Percentiles rank a stretch among this genome's conserved stretches.
These are phyloP conservation scores for Eubasilissa regina DNA, from an alignment of 1,140 invertebrate species.

Conservation along the genomic window DNA sequence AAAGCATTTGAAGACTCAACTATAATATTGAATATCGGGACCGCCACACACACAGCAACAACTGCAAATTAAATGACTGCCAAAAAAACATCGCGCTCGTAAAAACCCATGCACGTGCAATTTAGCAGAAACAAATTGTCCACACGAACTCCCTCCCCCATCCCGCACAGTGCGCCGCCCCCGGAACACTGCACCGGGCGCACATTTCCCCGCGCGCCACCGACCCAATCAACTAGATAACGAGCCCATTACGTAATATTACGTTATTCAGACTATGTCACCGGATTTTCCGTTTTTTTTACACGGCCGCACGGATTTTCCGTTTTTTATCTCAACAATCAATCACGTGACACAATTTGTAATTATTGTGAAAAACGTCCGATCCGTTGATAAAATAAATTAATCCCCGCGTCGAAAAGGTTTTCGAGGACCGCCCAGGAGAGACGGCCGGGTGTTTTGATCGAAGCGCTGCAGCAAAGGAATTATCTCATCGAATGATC, in stretches of 20 bases:
- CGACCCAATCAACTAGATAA: constrained; percentile 57
- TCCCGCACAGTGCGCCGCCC: neutral
- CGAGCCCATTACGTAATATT: constrained; percentile 60
- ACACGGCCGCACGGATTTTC: constrained; percentile 37
- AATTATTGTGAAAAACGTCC: constrained; percentile 59
- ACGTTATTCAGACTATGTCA: constrained; percentile 59
- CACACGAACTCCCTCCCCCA: neutral
- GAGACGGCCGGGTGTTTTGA: constrained; percentile 32
- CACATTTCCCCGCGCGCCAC: constrained; percentile 36
- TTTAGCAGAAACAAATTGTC: constrained; percentile 58
- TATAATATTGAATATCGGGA: too few species aligned
- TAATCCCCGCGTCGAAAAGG: constrained; percentile 20
- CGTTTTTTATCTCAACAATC: constrained; percentile 57
- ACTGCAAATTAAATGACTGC: constrained; percentile 26
- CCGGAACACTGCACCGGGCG: constrained; percentile 17
- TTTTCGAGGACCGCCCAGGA: neutral
- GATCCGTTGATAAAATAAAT: constrained; percentile 49
- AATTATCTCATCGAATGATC: constrained; percentile 38
- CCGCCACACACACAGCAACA: too few species aligned
- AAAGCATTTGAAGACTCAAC: too few species aligned
- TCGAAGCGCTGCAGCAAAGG: constrained; percentile 26
- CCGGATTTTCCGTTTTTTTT: constrained; percentile 56
- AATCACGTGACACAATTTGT: constrained; percentile 60
- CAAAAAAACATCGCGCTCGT: constrained; percentile 40
- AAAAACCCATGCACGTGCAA: constrained; percentile 53